Conservation (phyloP, 2,113 vertebrate species). For the Pangasianodon gigas region DNA sequence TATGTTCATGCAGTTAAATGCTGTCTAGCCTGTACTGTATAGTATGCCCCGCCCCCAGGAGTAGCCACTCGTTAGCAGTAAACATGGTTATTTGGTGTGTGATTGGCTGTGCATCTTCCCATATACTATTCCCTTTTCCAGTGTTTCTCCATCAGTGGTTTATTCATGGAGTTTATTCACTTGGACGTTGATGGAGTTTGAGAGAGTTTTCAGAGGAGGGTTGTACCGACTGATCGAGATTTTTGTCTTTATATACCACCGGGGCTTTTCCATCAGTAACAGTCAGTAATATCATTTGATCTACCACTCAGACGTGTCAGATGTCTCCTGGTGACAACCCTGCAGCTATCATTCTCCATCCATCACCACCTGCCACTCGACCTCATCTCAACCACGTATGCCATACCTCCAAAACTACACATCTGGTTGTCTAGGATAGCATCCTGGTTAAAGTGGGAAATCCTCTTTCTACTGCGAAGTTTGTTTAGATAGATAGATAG, state of each 20-base stretch:
- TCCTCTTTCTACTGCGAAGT: background rate
- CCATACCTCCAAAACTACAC: background rate
- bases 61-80: too few relatives aligned
- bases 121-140: background rate
- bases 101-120: too few relatives aligned
- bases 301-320: background rate
- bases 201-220: background rate
- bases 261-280: background rate
- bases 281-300: background rate
- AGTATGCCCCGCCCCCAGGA: too few relatives aligned
- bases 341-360: background rate
- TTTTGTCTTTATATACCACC: background rate
- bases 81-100: background rate
- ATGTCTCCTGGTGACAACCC: background rate
- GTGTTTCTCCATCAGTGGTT: background rate
- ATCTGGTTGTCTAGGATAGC: background rate
- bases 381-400: background rate
- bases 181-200: background rate
- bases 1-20: too few relatives aligned
- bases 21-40: too few relatives aligned
- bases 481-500: background rate
- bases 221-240: background rate
- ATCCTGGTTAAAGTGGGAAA: background rate
- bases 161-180: background rate
- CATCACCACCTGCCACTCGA: background rate